Base-by-base conservation (phyloP, 37 sponge, comb jelly and placozoan genomes). In the Petrosia ficiformis region DNA sequence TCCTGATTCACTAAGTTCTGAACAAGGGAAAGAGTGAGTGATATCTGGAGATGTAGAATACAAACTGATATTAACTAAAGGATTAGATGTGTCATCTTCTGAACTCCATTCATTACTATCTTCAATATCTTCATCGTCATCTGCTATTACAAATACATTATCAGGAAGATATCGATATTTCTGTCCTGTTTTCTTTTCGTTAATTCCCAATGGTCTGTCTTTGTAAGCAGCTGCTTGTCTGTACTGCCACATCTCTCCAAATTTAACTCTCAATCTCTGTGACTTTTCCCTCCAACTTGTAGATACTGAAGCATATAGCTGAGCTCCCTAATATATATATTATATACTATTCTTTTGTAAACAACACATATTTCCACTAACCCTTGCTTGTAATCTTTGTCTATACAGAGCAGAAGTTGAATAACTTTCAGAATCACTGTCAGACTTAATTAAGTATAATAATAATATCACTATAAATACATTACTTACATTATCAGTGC, bases 111-210 rank as follows among this genome's bases (percentile, higher is more conserved):
- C 71, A 44, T 76, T 57, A 19, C 44, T 69, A n/a, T 48, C 67
- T 79, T 82, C 88, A 68, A 63, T 59, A 44, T 84, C 93, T 32
- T 96, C 94, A 52, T 96, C 97, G 31, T 92, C 96, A 61, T 96
- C 97, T 34, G 83, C 97, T 35, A 96, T 96, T 39, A 89, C 89
- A 80, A 96, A 96, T 57, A 96, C 91, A 81, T 90, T 76, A 2
- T 83, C 75, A 43, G 92, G 72, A 22, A 87, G 73, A 32, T 87
- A 84, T 21, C 91, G 68, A 57, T 96, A 96, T 6, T 89, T 52
- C 60, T 84, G 82, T 40, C 93, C 58, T 41, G 19, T 1, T 39
- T 68, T 42, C 81, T 75, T 75, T 42, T 75, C 72, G 48, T 71
- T 68, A 35, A 42, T 40, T 39, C 39, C 42, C 6, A 68, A 6